Evolutionary conservation across 2,797 vertebrate species (phyloP), one percentile per base, ranked within the genome.

Genomic region (Moxostoma hubbsi): DNA sequence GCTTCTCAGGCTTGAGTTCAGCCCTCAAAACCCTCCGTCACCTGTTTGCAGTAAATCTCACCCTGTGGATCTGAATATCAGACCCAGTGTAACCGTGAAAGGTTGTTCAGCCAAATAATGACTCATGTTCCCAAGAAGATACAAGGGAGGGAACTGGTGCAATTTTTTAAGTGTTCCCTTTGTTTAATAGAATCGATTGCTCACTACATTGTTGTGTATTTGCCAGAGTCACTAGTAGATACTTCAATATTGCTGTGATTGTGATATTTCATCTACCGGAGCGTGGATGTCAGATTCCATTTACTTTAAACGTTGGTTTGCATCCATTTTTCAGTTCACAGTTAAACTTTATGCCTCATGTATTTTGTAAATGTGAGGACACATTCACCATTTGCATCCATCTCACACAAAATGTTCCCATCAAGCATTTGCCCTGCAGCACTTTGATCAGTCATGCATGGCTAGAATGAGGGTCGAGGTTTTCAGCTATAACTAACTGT

Each of bases 41-140:
- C 75, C 75, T 77, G 65, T 69, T 69, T 0, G 0, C 73, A 71
- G 58, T 71, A 75, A 64, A 75, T 81, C 57, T 72, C 50, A 10
- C 43, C 43, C 13, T 45, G 43, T n/a, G 4, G 7, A 36, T 45
- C 43, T 46, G 43, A n/a, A 46, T 71, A 47, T 11, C 59, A 76
- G 51, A 51, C 51, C 66, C 68, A 1, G 36, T 47, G 24, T 53
- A 68, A 51, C 47, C 47, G n/a, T 16, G 0, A 0, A 75, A 13
- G 51, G 50, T 47, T 65, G 36, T 51, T 61, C 65, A 69, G 75
- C 47, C 75, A 61, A 81, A 73, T 1, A 58, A 67, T 77, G 55
- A 73, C 55, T 73, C 75, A 54, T 16, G 7, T 73, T 77, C 53
- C 47, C 46, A 24, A 68, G 43, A 16, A 50, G 9, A 64, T n/a